Conservation (phyloP, 1,140 invertebrate species). For the Cherax quadricarinatus region DNA sequence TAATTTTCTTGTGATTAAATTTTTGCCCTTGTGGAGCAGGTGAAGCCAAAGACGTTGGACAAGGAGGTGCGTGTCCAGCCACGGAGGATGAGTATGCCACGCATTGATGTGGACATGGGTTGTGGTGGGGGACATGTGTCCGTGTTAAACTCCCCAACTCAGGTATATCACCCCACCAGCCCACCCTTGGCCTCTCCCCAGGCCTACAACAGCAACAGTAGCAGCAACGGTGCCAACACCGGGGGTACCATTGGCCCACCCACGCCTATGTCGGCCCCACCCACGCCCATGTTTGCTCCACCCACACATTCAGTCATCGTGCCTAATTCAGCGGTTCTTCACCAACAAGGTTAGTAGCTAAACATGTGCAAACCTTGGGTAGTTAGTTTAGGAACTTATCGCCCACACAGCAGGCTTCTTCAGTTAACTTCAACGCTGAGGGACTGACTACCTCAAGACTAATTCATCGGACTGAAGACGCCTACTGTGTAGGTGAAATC, state of each 20-base stretch:
- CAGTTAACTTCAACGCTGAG: no score
- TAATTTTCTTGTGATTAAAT: no score
- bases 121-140: background rate
- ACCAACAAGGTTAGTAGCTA: conserved; percentile 39
- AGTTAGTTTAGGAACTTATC: no score
- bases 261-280: background rate
- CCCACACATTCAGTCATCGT: conserved; percentile 48
- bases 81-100: conserved; percentile 22
- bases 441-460: no score
- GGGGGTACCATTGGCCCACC: background rate
- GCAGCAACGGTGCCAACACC: background rate
- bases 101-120: background rate
- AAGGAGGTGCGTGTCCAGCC: no score
- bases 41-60: no score
- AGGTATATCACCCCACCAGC: background rate
- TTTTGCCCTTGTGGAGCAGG: no score
- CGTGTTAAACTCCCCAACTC: background rate
- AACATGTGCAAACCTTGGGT: no score
- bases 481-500: no score
- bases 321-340: conserved; percentile 45
- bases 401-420: no score
- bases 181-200: background rate
- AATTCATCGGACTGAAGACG: no score
- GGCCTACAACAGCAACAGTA: background rate
- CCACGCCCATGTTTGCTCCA: background rate